These are phyloP conservation scores for Thalassophryne amazonica DNA, from an alignment of 2,797 vertebrate species.

Conservation along the genomic window DNA sequence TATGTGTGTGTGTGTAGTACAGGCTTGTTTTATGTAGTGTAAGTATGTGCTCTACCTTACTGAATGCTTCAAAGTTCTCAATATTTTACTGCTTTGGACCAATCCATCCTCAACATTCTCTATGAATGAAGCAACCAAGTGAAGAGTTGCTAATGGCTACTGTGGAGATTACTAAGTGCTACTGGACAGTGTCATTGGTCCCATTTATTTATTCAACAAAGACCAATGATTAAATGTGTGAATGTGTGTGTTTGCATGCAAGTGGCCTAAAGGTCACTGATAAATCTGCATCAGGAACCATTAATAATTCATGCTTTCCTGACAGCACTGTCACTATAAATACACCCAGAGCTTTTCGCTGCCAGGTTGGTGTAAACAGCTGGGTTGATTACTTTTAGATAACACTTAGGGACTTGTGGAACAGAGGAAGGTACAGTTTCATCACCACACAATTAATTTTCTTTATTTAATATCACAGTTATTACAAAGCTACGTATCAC, in stretches of 20 bases:
- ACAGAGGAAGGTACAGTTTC: constrained; percentile 24
- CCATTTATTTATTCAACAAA: constrained; percentile 23
- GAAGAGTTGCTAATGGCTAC: constrained; percentile 23
- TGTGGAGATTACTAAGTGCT: constrained; percentile 23
- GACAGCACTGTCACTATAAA: constrained; percentile 70
- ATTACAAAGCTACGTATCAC: constrained; percentile 14
- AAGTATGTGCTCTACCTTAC: constrained; percentile 55
- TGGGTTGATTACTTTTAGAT: constrained; percentile 57
- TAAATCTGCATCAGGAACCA: constrained; percentile 66
- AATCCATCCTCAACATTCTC: constrained; percentile 25
- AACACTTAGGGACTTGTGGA: constrained; percentile 42
- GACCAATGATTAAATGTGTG: constrained; percentile 27
- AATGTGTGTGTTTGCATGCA: constrained; percentile 41
- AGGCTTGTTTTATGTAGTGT: constrained; percentile 50
- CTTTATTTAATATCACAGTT: constrained; percentile 8
- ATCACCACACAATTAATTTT: constrained; percentile 29
- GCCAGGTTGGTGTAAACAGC: constrained; percentile 47
- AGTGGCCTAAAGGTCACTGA: constrained; percentile 72
- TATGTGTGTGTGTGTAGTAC: constrained; percentile 60
- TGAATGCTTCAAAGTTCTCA: constrained; percentile 57
- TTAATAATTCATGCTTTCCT: constrained; percentile 76
- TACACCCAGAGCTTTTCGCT: constrained; percentile 47
- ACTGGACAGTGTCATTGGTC: constrained; percentile 21
- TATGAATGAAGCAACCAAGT: constrained; percentile 19
- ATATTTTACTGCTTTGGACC: constrained; percentile 49